Base-by-base conservation (phyloP, 1,140 invertebrate species). In the Drosophila lacertosa region DNA sequence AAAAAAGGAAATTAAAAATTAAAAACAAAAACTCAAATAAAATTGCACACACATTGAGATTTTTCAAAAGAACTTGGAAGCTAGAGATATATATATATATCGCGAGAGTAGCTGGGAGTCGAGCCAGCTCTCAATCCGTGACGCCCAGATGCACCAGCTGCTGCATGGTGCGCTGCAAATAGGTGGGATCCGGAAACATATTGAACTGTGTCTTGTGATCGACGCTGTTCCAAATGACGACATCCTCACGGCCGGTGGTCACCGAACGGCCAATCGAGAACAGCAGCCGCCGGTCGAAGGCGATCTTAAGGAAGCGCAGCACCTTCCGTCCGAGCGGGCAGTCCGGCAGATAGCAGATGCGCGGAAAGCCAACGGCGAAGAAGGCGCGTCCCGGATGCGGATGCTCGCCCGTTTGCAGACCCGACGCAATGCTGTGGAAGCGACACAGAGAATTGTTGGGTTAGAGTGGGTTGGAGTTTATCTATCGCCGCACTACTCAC, bases 171-270 rank as follows among this genome's bases (percentile, higher is more conserved):
- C 95, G 94, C 74, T 95, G 95, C 42, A 97, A 92, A 91, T 96
- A 97, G 50, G 93, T 94, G 3, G 94, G 93, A 91, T 96, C 95
- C 2, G 96, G 95, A 91, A 95, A 96, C 62, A 95, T 96, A 82
- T 95, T 94, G 10, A 95, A 93, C 91, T 96, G 95, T 9, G 97
- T 97, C 91, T 97, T 97, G 83, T 97, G 97, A 84, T 97, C 97
- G 48, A 98, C 96, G 83, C 95, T 95, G 91, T 98, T 97, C 97
- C 97, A 98, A 6, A 96, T 95, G 10, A 98, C 96, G 42, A 97
- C 96, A 92, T 98, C 96, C 89, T 96, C 95, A 65, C 95, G 94
- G 0, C 97, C 97, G 2, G 97, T 98, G 2, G 97, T 98, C 18
- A 95, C 94, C 0, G 97, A 98, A 53, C 95, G 93, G 4, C 96